These are phyloP conservation scores for Conchocele bisecta DNA, from an alignment of 2,888 invertebrate genomes.

Conservation along the genomic window DNA sequence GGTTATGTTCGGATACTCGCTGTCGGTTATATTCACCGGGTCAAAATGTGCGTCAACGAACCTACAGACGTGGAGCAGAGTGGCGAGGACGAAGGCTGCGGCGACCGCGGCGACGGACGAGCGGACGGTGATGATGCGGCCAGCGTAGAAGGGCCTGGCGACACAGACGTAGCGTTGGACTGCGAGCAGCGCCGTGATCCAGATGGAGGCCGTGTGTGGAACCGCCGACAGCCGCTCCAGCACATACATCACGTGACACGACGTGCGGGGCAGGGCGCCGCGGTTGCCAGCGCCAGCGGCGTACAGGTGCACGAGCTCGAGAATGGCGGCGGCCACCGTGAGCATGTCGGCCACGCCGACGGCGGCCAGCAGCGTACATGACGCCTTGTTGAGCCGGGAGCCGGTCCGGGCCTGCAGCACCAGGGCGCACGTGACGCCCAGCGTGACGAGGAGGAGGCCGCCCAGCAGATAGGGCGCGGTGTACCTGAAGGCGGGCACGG, in stretches of 20 bases:
- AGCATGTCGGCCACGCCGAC: neutral
- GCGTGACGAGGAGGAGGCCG: no score
- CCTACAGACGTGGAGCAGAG: neutral
- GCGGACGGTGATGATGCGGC: no score
- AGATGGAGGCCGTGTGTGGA: neutral
- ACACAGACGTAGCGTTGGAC: conserved; percentile 1
- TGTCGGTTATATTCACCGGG: neutral
- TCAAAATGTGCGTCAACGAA: neutral
- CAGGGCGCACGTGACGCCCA: no score
- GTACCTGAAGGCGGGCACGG: no score
- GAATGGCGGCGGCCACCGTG: neutral
- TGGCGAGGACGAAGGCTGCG: neutral
- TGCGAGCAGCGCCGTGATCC: neutral
- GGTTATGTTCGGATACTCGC: neutral
- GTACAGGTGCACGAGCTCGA: neutral
- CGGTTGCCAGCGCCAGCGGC: neutral
- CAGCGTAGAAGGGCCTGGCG: neutral
- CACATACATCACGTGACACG: neutral
- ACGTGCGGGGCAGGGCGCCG: neutral
- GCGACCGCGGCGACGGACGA: no score
- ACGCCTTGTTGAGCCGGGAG: neutral
- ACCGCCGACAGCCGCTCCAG: neutral
- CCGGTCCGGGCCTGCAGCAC: no score
- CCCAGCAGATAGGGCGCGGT: no score
- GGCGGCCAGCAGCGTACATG: neutral